phyloP scores from a whole-genome alignment of 1,140 invertebrate species.

The Macrosteles quadrilineatus region DNA sequence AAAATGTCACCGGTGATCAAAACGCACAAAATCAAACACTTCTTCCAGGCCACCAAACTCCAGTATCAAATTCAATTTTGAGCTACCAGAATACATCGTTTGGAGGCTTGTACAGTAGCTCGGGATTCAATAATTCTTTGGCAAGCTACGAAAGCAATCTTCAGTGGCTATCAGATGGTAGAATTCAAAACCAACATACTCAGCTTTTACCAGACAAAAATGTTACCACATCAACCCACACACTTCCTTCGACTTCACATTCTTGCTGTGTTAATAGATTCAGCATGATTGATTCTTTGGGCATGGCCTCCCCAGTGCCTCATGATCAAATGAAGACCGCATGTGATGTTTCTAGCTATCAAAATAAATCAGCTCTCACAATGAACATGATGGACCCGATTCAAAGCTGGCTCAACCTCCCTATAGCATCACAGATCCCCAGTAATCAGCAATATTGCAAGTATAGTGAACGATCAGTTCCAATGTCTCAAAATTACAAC shows the following conservation, averaged over 20 bases:
- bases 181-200: conserved; percentile 27
- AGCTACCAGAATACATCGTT: conserved; percentile 4
- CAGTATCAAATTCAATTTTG: background rate
- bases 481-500: conserved; percentile 22
- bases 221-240: conserved; percentile 12
- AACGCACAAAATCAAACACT: no score
- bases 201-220: conserved; percentile 25
- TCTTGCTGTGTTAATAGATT: conserved; percentile 30
- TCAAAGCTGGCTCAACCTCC: conserved; percentile 32
- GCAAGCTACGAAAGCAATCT: conserved; percentile 25
- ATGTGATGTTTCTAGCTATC: conserved; percentile 20
- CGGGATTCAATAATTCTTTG: conserved; percentile 20
- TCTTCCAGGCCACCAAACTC: background rate
- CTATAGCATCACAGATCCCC: background rate
- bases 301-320: conserved; percentile 28
- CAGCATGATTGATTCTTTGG: conserved; percentile 23
- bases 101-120: conserved; percentile 10
- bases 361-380: conserved; percentile 20
- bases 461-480: background rate
- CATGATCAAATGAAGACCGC: conserved; percentile 3
- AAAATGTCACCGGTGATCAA: no score
- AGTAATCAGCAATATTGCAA: conserved; percentile 24
- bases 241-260: conserved; percentile 16
- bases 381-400: conserved; percentile 31
- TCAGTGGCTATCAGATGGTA: conserved; percentile 31